These are phyloP conservation scores for Portunus trituberculatus DNA, from an alignment of 1,140 invertebrate species.

Conservation along the genomic window DNA sequence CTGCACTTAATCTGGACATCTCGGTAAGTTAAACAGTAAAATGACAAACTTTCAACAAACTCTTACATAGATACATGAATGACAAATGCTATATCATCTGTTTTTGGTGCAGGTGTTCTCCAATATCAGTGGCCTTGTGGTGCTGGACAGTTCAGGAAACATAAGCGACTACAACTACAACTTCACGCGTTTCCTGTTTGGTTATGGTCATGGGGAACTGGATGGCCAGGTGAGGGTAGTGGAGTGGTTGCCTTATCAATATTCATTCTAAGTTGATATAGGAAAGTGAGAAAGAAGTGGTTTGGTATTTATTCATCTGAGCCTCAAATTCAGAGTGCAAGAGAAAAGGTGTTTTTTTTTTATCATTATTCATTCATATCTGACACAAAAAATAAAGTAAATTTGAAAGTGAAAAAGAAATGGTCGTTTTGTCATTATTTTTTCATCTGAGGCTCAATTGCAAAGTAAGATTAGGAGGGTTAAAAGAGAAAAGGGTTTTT, in stretches of 20 bases:
- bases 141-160: constrained; percentile 84
- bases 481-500: too few species aligned
- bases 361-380: too few species aligned
- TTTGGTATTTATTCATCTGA: background rate
- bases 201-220: constrained; percentile 84
- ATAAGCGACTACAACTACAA: constrained; percentile 86
- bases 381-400: too few species aligned
- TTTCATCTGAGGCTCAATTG: too few species aligned
- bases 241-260: background rate
- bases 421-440: too few species aligned
- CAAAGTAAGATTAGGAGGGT: too few species aligned
- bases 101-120: constrained; percentile 82
- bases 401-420: too few species aligned
- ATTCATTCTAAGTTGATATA: background rate
- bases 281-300: background rate
- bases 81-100: background rate
- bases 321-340: too few species aligned
- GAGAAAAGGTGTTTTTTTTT: too few species aligned
- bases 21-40: background rate
- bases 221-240: constrained; percentile 82
- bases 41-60: too few species aligned
- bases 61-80: too few species aligned
- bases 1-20: background rate
- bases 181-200: constrained; percentile 85
- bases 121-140: constrained; percentile 86